Evolutionary conservation across 2,113 vertebrate genomes (phyloP).

Genomic region (Apodemus sylvaticus): DNA sequence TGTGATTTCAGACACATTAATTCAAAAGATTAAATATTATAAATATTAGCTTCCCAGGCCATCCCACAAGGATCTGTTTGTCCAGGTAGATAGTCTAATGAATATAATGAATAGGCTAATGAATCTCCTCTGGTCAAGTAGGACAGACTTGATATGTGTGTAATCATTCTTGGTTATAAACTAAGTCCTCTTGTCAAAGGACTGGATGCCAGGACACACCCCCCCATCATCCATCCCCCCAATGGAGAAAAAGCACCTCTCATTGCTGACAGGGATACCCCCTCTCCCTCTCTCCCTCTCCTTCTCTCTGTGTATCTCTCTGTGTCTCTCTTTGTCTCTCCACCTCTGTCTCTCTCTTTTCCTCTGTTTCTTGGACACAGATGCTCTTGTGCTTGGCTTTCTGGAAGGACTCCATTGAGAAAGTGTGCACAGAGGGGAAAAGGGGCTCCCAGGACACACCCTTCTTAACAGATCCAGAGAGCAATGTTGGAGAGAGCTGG

Average conservation of each 20-base stretch:
- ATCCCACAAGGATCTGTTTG: background rate
- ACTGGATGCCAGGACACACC: background rate
- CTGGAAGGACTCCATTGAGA: background rate
- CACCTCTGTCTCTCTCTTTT: too few species aligned
- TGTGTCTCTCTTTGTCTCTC: too few species aligned
- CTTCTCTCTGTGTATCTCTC: too few species aligned
- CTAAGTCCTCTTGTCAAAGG: background rate
- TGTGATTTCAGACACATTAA: slow-evolving; percentile 12
- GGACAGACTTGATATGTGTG: background rate
- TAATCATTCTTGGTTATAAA: background rate
- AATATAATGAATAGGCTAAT: too few species aligned
- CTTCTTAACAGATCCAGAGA: background rate
- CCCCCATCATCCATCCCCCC: background rate
- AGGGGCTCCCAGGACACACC: background rate
- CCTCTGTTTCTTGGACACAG: too few species aligned
- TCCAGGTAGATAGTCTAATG: background rate
- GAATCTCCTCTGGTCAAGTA: background rate
- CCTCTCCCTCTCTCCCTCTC: too few species aligned
- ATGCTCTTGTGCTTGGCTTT: background rate
- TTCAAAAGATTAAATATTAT: background rate
- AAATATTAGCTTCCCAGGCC: background rate
- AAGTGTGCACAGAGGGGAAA: background rate
- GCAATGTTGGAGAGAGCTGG: too few species aligned
- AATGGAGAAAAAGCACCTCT: background rate
- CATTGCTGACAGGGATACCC: background rate